These are phyloP conservation scores for Proales similis DNA, from an alignment of 1,140 invertebrate species.

Conservation along the genomic window DNA sequence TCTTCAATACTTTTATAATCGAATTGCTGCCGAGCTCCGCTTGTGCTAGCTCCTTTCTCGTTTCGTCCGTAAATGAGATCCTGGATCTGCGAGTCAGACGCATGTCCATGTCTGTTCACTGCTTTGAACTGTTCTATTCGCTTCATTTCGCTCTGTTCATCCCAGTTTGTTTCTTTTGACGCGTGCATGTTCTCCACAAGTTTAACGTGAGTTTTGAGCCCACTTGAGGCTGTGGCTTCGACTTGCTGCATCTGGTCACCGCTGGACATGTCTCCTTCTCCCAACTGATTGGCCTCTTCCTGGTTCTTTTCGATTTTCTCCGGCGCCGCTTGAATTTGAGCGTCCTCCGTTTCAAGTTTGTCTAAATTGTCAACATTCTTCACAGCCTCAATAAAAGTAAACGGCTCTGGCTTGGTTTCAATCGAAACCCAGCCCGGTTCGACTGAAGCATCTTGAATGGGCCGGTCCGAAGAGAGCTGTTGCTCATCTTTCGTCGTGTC, in stretches of 20 bases:
- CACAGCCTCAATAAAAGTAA: too few species aligned
- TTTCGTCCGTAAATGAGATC: background rate
- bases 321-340: too few species aligned
- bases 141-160: background rate
- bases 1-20: constrained; percentile 22
- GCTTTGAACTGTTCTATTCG: constrained; percentile 4
- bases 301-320: too few species aligned
- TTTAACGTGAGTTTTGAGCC: constrained; percentile 6
- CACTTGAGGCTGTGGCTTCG: too few species aligned
- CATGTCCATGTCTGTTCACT: background rate
- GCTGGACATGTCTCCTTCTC: too few species aligned
- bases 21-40: background rate
- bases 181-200: constrained; percentile 1
- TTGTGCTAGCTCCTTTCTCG: constrained; percentile 1
- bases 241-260: background rate
- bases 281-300: too few species aligned
- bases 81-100: constrained; percentile 14
- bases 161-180: constrained; percentile 27
- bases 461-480: background rate
- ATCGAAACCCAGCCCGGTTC: too few species aligned
- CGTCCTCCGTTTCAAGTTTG: too few species aligned
- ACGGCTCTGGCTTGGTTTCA: too few species aligned
- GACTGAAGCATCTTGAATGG: too few species aligned
- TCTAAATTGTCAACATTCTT: too few species aligned
- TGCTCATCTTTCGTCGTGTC: background rate